These are phyloP conservation scores for Heterotilapia buettikoferi DNA, from an alignment of 2,113 vertebrate genomes.

Conservation along the genomic window DNA sequence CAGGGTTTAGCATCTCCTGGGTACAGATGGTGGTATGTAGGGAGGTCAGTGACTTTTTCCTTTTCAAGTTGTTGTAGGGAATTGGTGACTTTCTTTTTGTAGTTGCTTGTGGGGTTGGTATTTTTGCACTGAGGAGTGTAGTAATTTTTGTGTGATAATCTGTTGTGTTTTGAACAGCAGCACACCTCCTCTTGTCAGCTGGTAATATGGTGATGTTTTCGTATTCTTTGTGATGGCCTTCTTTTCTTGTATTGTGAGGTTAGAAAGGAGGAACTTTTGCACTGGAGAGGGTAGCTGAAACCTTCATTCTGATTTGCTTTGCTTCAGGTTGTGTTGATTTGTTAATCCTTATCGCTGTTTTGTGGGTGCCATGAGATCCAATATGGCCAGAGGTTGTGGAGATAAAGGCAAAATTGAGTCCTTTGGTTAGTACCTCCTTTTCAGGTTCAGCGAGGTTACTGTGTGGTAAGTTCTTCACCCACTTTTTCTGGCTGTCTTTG, in stretches of 20 bases:
- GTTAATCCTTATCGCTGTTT: neutral
- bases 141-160: neutral
- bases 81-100: neutral
- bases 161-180: neutral
- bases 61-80: too few species aligned
- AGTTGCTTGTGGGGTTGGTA: neutral
- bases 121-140: neutral
- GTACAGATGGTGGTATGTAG: neutral
- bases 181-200: neutral
- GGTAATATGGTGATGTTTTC: neutral
- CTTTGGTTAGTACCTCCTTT: neutral
- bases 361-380: neutral
- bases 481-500: neutral
- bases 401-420: neutral
- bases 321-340: neutral
- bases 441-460: neutral
- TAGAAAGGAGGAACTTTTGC: neutral
- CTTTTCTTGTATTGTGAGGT: neutral
- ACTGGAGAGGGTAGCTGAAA: neutral
- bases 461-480: neutral
- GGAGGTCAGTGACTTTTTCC: neutral
- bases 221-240: neutral
- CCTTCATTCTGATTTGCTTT: neutral
- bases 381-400: neutral
- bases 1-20: neutral